Evolutionary conservation across 2,888 invertebrate genomes (phyloP).

Genomic region (Zhuqinia jingwanae): DNA sequence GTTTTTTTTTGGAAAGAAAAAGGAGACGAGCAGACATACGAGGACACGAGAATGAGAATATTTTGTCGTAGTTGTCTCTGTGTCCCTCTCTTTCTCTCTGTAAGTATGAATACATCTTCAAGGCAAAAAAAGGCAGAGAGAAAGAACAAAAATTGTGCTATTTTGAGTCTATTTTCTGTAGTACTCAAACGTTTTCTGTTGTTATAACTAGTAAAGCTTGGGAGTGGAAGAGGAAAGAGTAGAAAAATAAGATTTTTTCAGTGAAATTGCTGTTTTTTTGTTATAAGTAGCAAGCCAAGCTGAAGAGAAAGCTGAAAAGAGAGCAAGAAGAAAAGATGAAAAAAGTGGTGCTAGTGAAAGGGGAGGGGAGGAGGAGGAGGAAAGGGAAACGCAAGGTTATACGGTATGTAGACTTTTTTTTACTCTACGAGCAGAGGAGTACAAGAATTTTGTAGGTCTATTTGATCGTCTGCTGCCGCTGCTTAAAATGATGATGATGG

Average conservation of each 20-base stretch:
- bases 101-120: slow-evolving; percentile 39
- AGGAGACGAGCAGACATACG: slow-evolving; percentile 13
- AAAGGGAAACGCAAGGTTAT: slow-evolving; percentile 56
- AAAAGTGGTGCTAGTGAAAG: too few species aligned
- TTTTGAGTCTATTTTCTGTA: too few species aligned
- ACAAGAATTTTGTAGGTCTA: slow-evolving; percentile 27
- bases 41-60: slow-evolving; percentile 37
- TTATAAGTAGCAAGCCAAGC: neutral
- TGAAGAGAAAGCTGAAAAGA: neutral
- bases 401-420: slow-evolving; percentile 42
- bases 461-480: neutral
- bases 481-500: neutral
- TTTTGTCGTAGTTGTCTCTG: slow-evolving; percentile 24
- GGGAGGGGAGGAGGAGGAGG: slow-evolving; percentile 13
- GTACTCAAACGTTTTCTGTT: neutral
- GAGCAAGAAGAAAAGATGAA: neutral
- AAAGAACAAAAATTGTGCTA: neutral
- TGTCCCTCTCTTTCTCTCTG: too few species aligned
- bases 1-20: neutral
- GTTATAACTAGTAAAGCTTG: neutral
- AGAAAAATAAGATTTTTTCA: slow-evolving; percentile 9
- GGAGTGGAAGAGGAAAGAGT: neutral
- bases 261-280: slow-evolving; percentile 15
- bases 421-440: slow-evolving; percentile 10
- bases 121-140: neutral